Percentiles rank a stretch among this genome's conserved stretches.
phyloP scores from a whole-genome alignment of 2,113 vertebrate species.

The Toxotes chatareus region DNA sequence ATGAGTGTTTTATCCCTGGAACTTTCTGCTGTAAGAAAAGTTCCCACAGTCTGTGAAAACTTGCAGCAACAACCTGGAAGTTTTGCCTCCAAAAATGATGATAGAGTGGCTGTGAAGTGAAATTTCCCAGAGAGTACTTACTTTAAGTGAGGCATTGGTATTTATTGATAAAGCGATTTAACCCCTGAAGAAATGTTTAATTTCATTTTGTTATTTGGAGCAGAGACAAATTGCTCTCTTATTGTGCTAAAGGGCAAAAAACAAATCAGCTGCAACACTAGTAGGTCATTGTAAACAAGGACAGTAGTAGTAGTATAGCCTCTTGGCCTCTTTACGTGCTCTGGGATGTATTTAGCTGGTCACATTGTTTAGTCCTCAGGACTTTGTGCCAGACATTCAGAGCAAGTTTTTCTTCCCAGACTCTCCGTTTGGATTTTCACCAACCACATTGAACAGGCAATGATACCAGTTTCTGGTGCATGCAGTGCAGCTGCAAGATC shows the following conservation, averaged over 20 bases:
- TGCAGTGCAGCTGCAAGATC: not conserved
- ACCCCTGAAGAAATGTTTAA: not conserved
- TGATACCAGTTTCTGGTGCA: not conserved
- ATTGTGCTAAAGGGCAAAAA: not conserved
- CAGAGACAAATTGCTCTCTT: not conserved
- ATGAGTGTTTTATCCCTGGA: not conserved
- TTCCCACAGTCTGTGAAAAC: not conserved
- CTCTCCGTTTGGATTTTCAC: conserved; percentile 11
- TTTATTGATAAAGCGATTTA: not conserved
- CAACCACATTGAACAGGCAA: not conserved
- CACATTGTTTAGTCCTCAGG: not conserved
- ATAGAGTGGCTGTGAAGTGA: not conserved
- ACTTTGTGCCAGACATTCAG: not conserved
- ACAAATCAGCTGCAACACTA: not conserved
- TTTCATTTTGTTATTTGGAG: not conserved
- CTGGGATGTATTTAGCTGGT: not conserved
- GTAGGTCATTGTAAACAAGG: not conserved
- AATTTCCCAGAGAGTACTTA: not conserved
- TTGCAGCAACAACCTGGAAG: not conserved
- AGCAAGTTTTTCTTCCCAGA: not conserved
- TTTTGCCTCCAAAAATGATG: not conserved
- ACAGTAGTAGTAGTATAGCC: too few relatives aligned
- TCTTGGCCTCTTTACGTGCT: not conserved
- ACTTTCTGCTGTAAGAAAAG: not conserved
- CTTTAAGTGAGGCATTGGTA: not conserved